These are phyloP conservation scores for Macrocentrus cingulum DNA, from an alignment of 1,140 invertebrate genomes.

Conservation along the genomic window DNA sequence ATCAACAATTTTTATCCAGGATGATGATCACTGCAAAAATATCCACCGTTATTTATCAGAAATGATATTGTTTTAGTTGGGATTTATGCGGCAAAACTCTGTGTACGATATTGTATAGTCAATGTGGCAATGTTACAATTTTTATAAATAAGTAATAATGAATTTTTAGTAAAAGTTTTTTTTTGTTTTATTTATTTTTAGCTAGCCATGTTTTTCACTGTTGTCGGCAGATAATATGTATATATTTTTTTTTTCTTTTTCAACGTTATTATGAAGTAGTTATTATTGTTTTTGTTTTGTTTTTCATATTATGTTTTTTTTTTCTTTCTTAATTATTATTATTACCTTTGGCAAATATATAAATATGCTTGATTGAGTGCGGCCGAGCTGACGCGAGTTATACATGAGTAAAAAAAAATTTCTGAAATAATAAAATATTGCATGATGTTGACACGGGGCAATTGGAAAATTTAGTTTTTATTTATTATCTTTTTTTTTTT, in stretches of 20 bases:
- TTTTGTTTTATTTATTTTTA: conserved; percentile 50
- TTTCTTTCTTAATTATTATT: background rate
- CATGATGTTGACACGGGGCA: no score
- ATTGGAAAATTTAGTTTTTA: no score
- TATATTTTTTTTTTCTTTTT: no score
- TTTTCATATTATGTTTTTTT: conserved; percentile 1
- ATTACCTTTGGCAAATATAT: background rate
- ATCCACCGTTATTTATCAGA: no score
- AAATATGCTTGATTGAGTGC: background rate
- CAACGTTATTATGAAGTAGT: conserved; percentile 5
- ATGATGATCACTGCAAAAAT: no score
- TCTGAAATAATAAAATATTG: no score
- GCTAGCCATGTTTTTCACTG: conserved; percentile 3
- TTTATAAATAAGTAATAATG: conserved; percentile 54
- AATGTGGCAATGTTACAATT: conserved; percentile 53
- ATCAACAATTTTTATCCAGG: background rate
- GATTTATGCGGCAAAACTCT: conserved; percentile 29
- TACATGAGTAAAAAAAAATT: no score
- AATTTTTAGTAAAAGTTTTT: conserved; percentile 42
- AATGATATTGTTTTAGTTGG: no score
- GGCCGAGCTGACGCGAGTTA: background rate
- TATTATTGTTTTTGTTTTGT: conserved; percentile 12
- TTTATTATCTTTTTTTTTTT: no score
- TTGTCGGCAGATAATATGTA: no score
- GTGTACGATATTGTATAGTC: conserved; percentile 43